Evolutionary conservation across 2,113 vertebrate genomes (phyloP).

Genomic region (Gallinago jamesoni): DNA sequence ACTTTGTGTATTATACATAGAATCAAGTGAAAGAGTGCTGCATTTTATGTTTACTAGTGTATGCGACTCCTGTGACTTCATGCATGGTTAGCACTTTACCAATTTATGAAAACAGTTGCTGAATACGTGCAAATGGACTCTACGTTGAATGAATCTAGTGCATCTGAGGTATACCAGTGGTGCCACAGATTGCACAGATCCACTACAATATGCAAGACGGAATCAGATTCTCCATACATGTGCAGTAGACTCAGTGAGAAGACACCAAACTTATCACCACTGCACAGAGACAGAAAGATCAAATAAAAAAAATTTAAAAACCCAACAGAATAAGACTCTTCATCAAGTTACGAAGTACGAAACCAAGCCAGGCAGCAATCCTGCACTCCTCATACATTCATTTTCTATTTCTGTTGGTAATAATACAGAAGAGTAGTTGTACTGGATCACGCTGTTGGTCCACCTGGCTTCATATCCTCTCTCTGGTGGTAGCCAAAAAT

Average conservation of each 20-base stretch:
- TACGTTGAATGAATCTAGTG: background rate
- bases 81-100: background rate
- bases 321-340: background rate
- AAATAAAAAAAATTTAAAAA: background rate
- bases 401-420: background rate
- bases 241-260: background rate
- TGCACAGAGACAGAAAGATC: background rate
- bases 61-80: background rate
- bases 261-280: background rate
- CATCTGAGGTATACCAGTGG: background rate
- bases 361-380: background rate
- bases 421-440: background rate
- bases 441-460: background rate
- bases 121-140: accelerated
- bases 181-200: background rate
- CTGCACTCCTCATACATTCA: background rate
- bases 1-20: no score
- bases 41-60: background rate
- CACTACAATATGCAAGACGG: background rate
- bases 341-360: background rate
- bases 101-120: background rate
- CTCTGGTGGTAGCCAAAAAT: background rate
- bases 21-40: background rate
- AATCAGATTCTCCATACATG: background rate
- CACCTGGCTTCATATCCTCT: background rate